Conservation (phyloP, 2,888 invertebrate species). For the Acanthoscelides obtectus region DNA sequence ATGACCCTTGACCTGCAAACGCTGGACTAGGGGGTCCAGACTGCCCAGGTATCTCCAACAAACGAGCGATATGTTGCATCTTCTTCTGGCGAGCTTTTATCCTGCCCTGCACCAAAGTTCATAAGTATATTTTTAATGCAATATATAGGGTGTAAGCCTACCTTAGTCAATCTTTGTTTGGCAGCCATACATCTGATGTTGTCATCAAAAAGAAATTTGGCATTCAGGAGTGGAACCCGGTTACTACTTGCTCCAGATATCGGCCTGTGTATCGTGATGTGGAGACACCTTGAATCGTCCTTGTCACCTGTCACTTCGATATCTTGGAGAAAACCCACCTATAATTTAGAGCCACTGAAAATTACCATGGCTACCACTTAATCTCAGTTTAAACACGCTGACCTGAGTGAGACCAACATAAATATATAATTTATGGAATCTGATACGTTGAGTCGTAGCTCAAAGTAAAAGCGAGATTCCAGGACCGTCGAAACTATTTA, state of each 20-base stretch:
- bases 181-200: conserved; percentile 99
- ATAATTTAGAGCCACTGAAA: too few relatives aligned
- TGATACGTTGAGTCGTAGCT: too few relatives aligned
- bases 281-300: conserved; percentile 92
- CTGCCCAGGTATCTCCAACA: conserved; percentile 77
- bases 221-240: conserved; percentile 74
- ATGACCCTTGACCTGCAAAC: conserved; percentile 40
- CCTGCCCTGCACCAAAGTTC: conserved; percentile 59
- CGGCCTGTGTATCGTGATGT: conserved; percentile 87
- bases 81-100: conserved; percentile 94
- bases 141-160: conserved; percentile 35
- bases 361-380: too few relatives aligned
- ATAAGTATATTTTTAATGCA: too few relatives aligned
- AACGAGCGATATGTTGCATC: conserved; percentile 90
- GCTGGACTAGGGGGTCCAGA: conserved; percentile 50
- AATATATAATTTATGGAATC: too few relatives aligned
- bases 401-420: too few relatives aligned
- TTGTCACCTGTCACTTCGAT: conserved; percentile 94
- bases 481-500: too few relatives aligned
- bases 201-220: conserved; percentile 96
- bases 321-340: conserved; percentile 86
- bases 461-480: too few relatives aligned
- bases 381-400: too few relatives aligned
- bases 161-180: conserved; percentile 82
- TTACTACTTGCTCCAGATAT: conserved; percentile 59